Evolutionary conservation across 1,140 invertebrate genomes (phyloP), one percentile per base, ranked within the genome.

Genomic region (Drosophila littoralis): DNA sequence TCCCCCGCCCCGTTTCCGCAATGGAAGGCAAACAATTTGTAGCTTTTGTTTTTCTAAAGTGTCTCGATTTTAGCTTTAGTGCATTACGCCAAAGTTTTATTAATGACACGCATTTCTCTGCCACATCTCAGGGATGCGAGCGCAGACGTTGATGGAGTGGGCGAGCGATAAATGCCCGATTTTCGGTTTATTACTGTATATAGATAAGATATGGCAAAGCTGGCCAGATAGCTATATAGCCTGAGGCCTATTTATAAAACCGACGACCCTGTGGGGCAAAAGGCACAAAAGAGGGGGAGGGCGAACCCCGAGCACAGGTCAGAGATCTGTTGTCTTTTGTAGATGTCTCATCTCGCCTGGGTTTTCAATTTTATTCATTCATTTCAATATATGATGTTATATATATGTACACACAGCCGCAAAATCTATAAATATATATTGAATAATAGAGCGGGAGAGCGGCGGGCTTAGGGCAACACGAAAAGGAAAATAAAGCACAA

Each of bases 41-140:
- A 60, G 64, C 63, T 61, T 38, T 45, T 55, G 17, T 70, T 36
- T 40, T 57, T 40, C 17, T 55, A 17, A 9, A 17, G 7, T 38
- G 13, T 57, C 15, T 58, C n/a, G 36, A 22, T 67, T 46, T 42
- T 74, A 57, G 65, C 28, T 66, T 55, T 60, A 48, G 35, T 58
- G 69, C 77, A 73, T 57, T 84, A 61, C 73, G 66, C 76, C 77
- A 83, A 85, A 81, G 38, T 85, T 77, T 84, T 84, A 85, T 84
- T 84, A 85, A 84, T 85, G 81, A 66, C 82, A 85, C 78, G 82
- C 82, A 85, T 73, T 79, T 67, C 46, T 70, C 32, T 75, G 42
- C 38, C 61, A 66, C 57, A 55, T 65, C 51, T 70, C 66, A 59
- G 64, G 65, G 65, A 59, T 48, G 10, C 15, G 33, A 51, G 6